Base-by-base conservation (phyloP, 2,888 invertebrate species). In the Glaucopsyche alexis region DNA sequence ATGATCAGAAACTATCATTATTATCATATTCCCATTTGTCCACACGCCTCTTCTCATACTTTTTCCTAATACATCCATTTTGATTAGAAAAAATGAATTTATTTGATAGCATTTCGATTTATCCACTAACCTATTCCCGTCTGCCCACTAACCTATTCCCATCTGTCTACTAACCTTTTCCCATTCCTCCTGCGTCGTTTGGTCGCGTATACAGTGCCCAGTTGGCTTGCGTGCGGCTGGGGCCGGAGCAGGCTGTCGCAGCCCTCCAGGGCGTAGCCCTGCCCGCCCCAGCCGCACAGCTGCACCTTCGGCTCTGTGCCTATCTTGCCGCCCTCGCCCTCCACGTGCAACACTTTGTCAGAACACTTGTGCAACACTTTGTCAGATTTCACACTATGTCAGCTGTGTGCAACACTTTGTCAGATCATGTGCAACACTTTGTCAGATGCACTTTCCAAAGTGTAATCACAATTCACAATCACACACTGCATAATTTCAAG, bases 201-300 rank as follows among this genome's bases (percentile, higher is more conserved):
- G 82, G 99, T 99, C 82, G 99, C 99, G 92, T 99, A 99, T 84
- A 99, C 99, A 83, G 98, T 99, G 81, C 98, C 98, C 84, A 98
- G 95, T 88, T 98, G 98, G 94, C 97, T 98, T 74, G 94, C 90
- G 87, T 95, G 95, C 82, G 94, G 95, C 84, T 93, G 96, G 96
- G 85, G 93, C 96, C 85, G 97, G 96, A 84, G 91, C 87, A 91
- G 84, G 82, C 86, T 96, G 96, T 94, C 97, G 97, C 93, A 95
- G 95, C 85, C 97, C 96, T 89, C 98, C 78, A 89, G 85, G 81
- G 90, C 90, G 90, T 90, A 90, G 84, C 87, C 85, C 83, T 87
- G 89, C 83, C 89, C 91, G 81, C 86, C 82, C 90, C 92, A 91
- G 87, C 83, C 90, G 89, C 91, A 90, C 87, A 90, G 82, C 86